These are phyloP conservation scores for Drosophila meridiana DNA, from an alignment of 2,888 invertebrate genomes.

Conservation along the genomic window DNA sequence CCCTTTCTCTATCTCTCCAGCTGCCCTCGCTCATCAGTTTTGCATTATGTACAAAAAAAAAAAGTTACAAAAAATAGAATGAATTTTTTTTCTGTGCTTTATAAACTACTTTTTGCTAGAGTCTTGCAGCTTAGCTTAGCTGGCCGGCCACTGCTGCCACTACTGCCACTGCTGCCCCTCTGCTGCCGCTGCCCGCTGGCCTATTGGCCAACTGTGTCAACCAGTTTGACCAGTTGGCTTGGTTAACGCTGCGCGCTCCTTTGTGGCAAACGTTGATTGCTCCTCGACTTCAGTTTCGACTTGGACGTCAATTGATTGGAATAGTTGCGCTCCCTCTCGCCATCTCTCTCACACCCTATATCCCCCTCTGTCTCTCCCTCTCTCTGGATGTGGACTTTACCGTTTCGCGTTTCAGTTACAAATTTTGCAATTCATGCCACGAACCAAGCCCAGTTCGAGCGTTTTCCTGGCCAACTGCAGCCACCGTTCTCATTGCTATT, in stretches of 20 bases:
- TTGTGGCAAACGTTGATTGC: constrained; percentile 64
- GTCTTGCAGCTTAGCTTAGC: constrained; percentile 22
- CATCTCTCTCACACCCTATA: not conserved
- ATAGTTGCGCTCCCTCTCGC: constrained; percentile 43
- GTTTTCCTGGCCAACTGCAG: constrained; percentile 23
- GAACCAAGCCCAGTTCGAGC: constrained; percentile 36
- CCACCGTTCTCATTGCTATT: constrained; percentile 47
- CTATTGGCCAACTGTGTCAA: constrained; percentile 71
- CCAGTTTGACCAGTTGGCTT: constrained; percentile 76
- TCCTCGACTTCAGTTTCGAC: constrained; percentile 45
- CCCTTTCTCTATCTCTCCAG: not conserved
- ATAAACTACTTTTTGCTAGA: constrained; percentile 59
- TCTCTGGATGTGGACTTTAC: constrained; percentile 44
- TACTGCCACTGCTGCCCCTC: not conserved
- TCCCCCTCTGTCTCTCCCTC: not conserved
- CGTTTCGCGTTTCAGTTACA: constrained; percentile 60
- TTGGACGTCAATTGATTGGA: constrained; percentile 69
- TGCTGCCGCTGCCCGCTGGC: not conserved
- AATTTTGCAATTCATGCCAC: constrained; percentile 63
- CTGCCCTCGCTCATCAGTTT: constrained; percentile 20
- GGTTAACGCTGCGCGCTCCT: constrained; percentile 44
- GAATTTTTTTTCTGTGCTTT: constrained; percentile 28
- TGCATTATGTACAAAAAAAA: constrained; percentile 36
- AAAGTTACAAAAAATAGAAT: constrained; percentile 22
- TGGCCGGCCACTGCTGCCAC: constrained; percentile 1